Evolutionary conservation across 2,113 vertebrate genomes (phyloP), one percentile per base, ranked within the genome.

Genomic region (Pollimyrus isidori): DNA sequence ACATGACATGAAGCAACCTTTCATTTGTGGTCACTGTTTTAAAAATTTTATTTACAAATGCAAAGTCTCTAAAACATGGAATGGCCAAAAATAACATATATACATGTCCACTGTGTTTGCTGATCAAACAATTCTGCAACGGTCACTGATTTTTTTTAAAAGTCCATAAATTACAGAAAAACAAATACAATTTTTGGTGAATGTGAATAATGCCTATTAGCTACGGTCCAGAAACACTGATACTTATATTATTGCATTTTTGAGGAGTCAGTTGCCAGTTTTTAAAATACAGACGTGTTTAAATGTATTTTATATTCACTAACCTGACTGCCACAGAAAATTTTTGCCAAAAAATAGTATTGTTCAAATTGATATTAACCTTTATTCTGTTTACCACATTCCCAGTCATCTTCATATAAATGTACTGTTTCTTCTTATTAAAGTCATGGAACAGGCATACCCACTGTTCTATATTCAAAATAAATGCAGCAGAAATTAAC

Each of bases 41-140:
- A 84, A 45, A 84, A 84, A 46, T 84, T 42, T 80, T 80, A 80
- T 42, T 80, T 80, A 39, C 35, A 80, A 80, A 80, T 80, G 73
- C 73, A 80, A 80, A 80, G 73, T 80, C 73, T 80, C 35, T 80
- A 80, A 80, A 80, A 80, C 30, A 39, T 7, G 1, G 13, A 42
- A 42, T 4, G 13, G 35, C 73, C 73, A 80, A 80, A 80, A 42
- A 80, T 39, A 80, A 21, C 35, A 80, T 17, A 80, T 80, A 80
- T 80, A 80, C 73, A 80, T 80, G 73, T 80, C 15, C 35, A 39
- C 73, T 42, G 35, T 80, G 73, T 80, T 69, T 69, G 10, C 62
- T 80, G 15, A 19, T 80, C 30, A 80, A 80, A 80, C 73, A 80
- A 39, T 80, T 42, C 73, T 80, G 73, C 17, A 80, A 80, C 17